A percentile compares a stretch with the other conserved stretches of the same genome.
Conservation (phyloP, 2,113 vertebrate species). For the Litocranius walleri region DNA sequence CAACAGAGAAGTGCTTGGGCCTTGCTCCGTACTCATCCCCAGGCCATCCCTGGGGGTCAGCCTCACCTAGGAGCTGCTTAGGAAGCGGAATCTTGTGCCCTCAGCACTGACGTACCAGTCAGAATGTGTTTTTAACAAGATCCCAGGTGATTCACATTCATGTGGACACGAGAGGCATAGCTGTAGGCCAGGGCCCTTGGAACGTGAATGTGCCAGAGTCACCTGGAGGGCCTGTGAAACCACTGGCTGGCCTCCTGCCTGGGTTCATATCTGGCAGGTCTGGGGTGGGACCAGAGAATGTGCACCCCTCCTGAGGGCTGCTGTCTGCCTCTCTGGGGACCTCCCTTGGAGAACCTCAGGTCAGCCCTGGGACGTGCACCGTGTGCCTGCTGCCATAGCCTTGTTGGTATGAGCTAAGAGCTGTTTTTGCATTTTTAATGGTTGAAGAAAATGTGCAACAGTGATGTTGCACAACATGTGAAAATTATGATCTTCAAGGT, state of each 20-base stretch:
- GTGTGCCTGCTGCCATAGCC: neutral
- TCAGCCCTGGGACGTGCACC: neutral
- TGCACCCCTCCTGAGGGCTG: accelerated
- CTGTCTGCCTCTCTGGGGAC: neutral
- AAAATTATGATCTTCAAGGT: neutral
- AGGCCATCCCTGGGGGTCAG: too few relatives aligned
- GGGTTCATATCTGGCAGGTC: neutral
- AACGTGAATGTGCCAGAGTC: neutral
- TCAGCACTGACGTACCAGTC: neutral
- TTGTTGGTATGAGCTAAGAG: neutral
- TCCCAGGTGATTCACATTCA: accelerated
- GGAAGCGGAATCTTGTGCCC: neutral
- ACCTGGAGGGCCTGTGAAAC: neutral
- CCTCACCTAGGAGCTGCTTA: too few relatives aligned
- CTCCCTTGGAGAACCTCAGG: neutral
- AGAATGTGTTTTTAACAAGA: neutral
- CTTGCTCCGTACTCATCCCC: neutral
- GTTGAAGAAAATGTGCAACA: neutral
- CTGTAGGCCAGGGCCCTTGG: neutral
- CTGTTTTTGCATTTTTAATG: neutral
- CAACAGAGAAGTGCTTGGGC: neutral
- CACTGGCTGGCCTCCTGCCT: too few relatives aligned
- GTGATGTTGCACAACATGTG: neutral
- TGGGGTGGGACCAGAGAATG: neutral
- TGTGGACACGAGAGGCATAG: accelerated